Base-by-base conservation (phyloP, 2,113 vertebrate species). In the Microtus montanus region DNA sequence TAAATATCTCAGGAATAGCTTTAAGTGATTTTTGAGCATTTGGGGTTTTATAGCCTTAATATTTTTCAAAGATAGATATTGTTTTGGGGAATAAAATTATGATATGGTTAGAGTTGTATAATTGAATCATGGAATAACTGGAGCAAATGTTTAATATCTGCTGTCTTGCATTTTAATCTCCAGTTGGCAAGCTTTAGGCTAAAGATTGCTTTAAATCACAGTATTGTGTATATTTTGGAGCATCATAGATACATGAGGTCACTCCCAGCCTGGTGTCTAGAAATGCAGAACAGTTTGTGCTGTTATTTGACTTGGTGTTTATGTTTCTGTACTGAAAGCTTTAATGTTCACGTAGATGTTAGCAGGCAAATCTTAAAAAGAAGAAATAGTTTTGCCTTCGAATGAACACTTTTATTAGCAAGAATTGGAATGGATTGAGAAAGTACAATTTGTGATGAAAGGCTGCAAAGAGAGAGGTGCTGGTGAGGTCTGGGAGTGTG, bases 1-100 rank as follows among this genome's bases (percentile, higher is more conserved):
- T 66, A 79, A 89, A 12, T 88, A 90, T 93, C 49, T 95, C 86
- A 30, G 24, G 8, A 90, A 74, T 15, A 47, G 90, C 79, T 90
- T 9, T 87, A 70, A 74, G 24, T 75, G 63, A 84, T 79, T 79
- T 79, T 79, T 84, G 58, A 66, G 41, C 38, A 85, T 70, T 68
- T 70, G 24, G 30, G 17, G 7, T n/a, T 96, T 74, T 47, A 87
- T 83, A 83, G 64, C 73, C 47, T 70, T 91, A n/a, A 41, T 14
- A 70, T 70, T 73, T 73, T 38, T 64, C 79, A 38, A 86, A 92
- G 73, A 80, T 79, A 94, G 71, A 74, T 83, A 58, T 83, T 89
- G 75, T 49, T 90, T 85, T 85, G 6, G 24, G 19, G 5, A 63
- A 33, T 85, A 47, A 66, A 66, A 85, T 47, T 12, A 68, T 70